Conservation (phyloP, 2,888 invertebrate genomes). For the Brassicogethes aeneus region DNA sequence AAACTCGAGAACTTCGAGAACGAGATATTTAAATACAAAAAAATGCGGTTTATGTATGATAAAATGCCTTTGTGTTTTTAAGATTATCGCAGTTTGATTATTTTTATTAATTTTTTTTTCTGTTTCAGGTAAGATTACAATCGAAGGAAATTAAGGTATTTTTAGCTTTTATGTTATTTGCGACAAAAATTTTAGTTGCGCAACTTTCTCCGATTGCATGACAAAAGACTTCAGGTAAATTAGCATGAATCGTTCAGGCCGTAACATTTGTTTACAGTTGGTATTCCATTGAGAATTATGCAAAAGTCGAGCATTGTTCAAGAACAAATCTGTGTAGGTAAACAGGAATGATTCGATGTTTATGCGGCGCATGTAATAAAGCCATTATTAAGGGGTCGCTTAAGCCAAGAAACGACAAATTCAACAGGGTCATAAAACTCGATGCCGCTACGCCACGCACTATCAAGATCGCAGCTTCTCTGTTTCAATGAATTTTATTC, state of each 20-base stretch:
- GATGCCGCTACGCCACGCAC: not conserved
- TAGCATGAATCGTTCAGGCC: not conserved
- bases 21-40: too few species aligned
- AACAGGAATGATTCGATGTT: not conserved
- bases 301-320: not conserved
- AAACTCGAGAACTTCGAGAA: too few species aligned
- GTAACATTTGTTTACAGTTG: not conserved
- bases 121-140: not conserved
- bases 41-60: too few species aligned
- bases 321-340: not conserved
- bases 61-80: too few species aligned
- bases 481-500: not conserved
- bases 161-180: not conserved
- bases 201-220: not conserved
- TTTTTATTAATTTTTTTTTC: not conserved
- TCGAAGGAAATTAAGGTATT: not conserved
- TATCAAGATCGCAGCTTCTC: not conserved
- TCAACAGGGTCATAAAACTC: not conserved
- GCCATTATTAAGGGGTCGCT: constrained; percentile 3
- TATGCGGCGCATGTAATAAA: not conserved
- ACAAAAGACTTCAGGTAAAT: not conserved
- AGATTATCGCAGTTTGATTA: too few species aligned
- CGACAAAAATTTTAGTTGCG: not conserved
- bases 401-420: not conserved
- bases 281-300: not conserved